Evolutionary conservation across 1,140 invertebrate genomes (phyloP), one percentile per base, ranked within the genome.

Genomic region (Dreissena polymorpha): DNA sequence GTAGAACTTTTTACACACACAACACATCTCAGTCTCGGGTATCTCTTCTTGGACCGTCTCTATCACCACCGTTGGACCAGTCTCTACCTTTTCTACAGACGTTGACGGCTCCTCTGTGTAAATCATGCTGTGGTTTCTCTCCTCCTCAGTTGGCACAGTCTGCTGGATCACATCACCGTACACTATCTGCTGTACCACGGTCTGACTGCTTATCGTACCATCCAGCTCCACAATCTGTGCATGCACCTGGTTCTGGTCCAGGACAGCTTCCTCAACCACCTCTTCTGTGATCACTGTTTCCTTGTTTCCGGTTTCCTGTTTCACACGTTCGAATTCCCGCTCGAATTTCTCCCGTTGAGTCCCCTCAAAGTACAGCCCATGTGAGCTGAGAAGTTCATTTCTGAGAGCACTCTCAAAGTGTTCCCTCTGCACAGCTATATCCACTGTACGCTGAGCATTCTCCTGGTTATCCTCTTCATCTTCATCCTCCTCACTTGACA

Each of bases 301-400:
- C 49, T 78, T 68, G 21, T 65, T 27, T 29, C 68, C 79, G 18
- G 74, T 63, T 51, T 82, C 79, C 67, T 39, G 73, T 64, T 82
- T 82, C 10, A 72, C 39, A 14, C 71, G 29, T 50, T 53, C 79
- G 73, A 82, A 82, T 53, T 82, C 79, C 23, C 64, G 39, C 25
- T 82, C 79, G 74, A 82, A 82, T 29, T 64, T 51, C 53, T 82
- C 79, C 27, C 70, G 64, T 53, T 82, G 79, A 39, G 79, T 73
- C 10, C 79, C 79, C 29, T 82, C 79, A 82, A 82, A 82, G 71
- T 82, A 82, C 7, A 82, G 57, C 2, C 79, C 79, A 82, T 82
- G 79, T 50, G 79, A 67, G 55, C 79, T 82, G 1, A 82, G 50
- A 10, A 82, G 55, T 60, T 82, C 79, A 29, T 82, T 70, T 74